These are phyloP conservation scores for Mormyrus iriodes DNA, from an alignment of 2,113 vertebrate genomes.

Conservation along the genomic window DNA sequence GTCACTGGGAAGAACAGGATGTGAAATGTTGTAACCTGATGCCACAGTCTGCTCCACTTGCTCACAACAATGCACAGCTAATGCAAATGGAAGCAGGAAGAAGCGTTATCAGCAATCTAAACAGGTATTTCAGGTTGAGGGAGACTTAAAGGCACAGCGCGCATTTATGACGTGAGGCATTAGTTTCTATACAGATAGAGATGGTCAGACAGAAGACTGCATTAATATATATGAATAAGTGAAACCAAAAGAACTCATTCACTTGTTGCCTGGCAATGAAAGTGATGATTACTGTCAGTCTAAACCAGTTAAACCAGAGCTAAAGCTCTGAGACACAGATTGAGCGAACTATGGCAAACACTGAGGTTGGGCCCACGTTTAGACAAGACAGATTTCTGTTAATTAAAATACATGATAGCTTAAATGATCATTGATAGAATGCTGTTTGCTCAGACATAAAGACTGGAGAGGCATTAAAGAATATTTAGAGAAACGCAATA, in stretches of 20 bases:
- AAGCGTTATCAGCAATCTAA: conserved; percentile 18
- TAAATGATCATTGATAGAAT: neutral
- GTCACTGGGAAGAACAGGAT: neutral
- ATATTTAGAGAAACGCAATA: neutral
- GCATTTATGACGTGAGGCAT: neutral
- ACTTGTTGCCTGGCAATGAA: neutral
- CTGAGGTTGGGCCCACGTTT: neutral
- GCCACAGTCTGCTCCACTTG: neutral
- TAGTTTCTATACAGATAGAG: neutral
- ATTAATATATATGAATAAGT: neutral
- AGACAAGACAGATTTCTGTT: neutral
- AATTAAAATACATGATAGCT: neutral
- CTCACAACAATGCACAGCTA: conserved; percentile 16
- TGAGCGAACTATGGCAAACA: neutral
- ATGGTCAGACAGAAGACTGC: neutral
- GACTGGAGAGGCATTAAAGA: neutral
- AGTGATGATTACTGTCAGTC: neutral
- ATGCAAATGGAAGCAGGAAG: conserved; percentile 13
- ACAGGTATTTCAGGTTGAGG: conserved; percentile 22
- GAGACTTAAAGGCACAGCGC: conserved; percentile 34
- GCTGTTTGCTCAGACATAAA: neutral
- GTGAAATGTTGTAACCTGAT: conserved; percentile 12
- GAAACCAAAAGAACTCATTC: neutral
- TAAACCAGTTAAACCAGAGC: neutral
- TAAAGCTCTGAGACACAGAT: neutral